Evolutionary conservation across 1,140 invertebrate species (phyloP).

Genomic region (Hormaphis cornu): DNA sequence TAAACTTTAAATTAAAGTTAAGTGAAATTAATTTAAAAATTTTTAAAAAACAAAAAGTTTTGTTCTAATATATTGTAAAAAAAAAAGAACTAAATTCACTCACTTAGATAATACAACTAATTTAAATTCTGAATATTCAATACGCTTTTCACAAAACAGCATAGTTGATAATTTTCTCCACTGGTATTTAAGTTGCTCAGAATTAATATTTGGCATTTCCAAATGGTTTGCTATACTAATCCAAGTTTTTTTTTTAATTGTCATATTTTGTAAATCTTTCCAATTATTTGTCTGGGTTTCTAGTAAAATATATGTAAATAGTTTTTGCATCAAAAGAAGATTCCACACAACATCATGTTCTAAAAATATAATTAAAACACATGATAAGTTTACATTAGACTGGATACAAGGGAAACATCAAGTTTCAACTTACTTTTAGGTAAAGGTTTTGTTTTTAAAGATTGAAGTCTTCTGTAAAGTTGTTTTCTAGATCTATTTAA

Average conservation of each 20-base stretch:
- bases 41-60: too few relatives aligned
- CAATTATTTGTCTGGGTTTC: conserved; percentile 5
- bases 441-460: neutral
- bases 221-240: neutral
- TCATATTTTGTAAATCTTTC: neutral
- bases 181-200: neutral
- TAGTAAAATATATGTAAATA: conserved; percentile 19
- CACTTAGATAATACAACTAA: neutral
- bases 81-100: neutral
- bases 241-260: neutral
- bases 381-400: neutral
- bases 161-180: neutral
- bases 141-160: neutral
- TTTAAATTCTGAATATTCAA: neutral
- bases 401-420: neutral
- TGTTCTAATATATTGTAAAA: neutral
- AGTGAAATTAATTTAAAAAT: too few relatives aligned
- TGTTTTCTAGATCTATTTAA: conserved; percentile 1
- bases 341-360: neutral
- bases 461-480: neutral
- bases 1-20: too few relatives aligned
- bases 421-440: neutral
- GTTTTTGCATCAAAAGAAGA: neutral
- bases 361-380: neutral
- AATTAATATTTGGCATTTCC: neutral